Evolutionary conservation across 2,113 vertebrate species (phyloP), one percentile per base, ranked within the genome.

Genomic region (Pachycephala philippinensis): DNA sequence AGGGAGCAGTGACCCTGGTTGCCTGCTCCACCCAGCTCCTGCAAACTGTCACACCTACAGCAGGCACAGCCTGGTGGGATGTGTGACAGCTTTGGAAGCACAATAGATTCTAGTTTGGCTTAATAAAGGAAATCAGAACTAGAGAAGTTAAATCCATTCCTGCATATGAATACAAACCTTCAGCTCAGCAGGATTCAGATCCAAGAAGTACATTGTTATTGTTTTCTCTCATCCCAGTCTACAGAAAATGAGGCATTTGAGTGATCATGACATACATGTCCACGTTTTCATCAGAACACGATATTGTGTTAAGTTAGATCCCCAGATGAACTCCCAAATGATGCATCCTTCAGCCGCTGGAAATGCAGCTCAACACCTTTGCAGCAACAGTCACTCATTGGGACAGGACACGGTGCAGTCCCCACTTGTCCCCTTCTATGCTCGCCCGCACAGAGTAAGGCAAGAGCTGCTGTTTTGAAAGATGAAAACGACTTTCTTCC

Each of bases 11-110:
- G 89, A 89, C 80, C 89, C 59, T 1, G 0, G 54, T 21, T 74
- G 79, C 65, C 68, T 64, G 80, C 80, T 89, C 89, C 89, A 89
- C 91, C 90, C 95, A 64, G 72, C 24, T 89, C 83, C 94, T 78
- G 80, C 50, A 68, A 54, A 60, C 60, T 71, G 72, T 92, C 86
- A 84, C 87, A 93, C 94, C 84, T 90, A 74, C 0, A 2, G 71
- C 90, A 45, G 39, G 44, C 76, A 86, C 27, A 78, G 86, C 56
- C 4, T 0, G 45, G 37, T 2, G 24, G 52, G 52, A 81, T 19
- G 39, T 28, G 56, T 15, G 19, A 71, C 84, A 75, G 52, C 80
- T 81, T 4, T 59, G 93, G 83, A 52, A 81, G 80, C 39, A 49
- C 76, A 84, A 35, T 35, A 18, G 31, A n/a, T 82, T 81, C 60